phyloP scores from a whole-genome alignment of 2,113 vertebrate species.

The Macrotus californicus region DNA sequence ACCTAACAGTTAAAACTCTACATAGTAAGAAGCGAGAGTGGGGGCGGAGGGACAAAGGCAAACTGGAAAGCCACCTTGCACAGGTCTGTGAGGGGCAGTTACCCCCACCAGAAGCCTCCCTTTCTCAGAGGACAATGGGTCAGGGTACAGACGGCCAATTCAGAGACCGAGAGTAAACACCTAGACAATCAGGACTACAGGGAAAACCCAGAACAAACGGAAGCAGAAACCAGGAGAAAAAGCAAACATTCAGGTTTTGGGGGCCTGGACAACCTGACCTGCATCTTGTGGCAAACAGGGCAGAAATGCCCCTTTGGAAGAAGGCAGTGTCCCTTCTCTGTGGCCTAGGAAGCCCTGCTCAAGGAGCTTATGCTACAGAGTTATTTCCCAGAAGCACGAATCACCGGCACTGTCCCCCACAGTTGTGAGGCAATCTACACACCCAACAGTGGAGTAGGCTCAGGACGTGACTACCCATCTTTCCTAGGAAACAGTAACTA shows the following conservation, averaged over 20 bases:
- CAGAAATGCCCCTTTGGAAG: not conserved
- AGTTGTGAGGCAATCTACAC: not conserved
- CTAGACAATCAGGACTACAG: fast-evolving
- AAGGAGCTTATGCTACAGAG: not conserved
- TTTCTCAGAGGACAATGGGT: not conserved
- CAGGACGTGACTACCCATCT: not conserved
- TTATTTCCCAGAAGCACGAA: fast-evolving
- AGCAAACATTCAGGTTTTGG: not conserved
- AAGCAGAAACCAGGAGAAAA: not conserved
- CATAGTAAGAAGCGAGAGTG: not conserved
- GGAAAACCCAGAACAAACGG: not conserved
- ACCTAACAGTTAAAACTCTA: no score
- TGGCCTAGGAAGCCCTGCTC: not conserved
- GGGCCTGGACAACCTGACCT: no score
- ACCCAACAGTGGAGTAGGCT: fast-evolving
- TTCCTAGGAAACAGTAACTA: not conserved
- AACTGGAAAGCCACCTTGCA: not conserved
- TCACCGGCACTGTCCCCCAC: fast-evolving
- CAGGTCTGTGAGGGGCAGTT: not conserved
- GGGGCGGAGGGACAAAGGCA: not conserved
- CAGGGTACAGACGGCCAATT: not conserved
- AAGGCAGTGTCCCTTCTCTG: not conserved
- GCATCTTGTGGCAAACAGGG: fast-evolving
- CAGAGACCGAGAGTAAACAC: not conserved
- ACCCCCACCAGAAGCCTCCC: not conserved